phyloP scores from a whole-genome alignment of 2,888 invertebrate genomes.

The Strigamia maritima region DNA sequence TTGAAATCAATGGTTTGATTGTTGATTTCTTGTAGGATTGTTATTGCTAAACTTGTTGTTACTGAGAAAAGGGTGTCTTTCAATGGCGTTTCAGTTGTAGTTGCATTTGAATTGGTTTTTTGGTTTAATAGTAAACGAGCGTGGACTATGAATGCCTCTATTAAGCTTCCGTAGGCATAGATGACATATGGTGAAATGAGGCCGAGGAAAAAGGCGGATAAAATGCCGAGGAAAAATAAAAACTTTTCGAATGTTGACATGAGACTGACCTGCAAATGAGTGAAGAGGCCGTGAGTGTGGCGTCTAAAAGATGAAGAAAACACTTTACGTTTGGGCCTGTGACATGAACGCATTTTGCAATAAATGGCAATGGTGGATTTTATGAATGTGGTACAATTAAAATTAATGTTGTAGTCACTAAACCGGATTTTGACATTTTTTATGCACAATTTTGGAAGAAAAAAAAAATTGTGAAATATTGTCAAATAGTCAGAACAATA shows the following conservation, averaged over 20 bases:
- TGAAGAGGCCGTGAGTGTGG: background rate
- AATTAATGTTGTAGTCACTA: no score
- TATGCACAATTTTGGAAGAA: no score
- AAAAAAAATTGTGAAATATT: no score
- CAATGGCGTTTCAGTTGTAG: no score
- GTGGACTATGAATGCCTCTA: constrained; percentile 29
- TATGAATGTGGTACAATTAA: no score
- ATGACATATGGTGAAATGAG: constrained; percentile 36
- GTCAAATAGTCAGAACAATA: no score
- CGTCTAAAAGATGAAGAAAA: no score
- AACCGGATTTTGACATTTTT: no score
- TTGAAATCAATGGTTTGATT: background rate
- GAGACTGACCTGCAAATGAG: constrained; percentile 18
- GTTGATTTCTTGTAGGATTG: background rate
- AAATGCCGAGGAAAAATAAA: constrained; percentile 11
- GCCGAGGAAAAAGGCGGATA: constrained; percentile 33
- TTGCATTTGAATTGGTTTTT: background rate
- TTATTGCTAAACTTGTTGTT: background rate
- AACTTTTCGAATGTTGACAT: constrained; percentile 16
- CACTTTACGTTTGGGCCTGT: background rate
- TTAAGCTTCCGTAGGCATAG: constrained; percentile 20
- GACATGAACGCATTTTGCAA: no score
- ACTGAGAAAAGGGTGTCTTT: no score
- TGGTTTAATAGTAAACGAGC: background rate
- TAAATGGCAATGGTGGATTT: no score